Evolutionary conservation across 1,140 invertebrate species (phyloP).

Genomic region (Drosophila lini): DNA sequence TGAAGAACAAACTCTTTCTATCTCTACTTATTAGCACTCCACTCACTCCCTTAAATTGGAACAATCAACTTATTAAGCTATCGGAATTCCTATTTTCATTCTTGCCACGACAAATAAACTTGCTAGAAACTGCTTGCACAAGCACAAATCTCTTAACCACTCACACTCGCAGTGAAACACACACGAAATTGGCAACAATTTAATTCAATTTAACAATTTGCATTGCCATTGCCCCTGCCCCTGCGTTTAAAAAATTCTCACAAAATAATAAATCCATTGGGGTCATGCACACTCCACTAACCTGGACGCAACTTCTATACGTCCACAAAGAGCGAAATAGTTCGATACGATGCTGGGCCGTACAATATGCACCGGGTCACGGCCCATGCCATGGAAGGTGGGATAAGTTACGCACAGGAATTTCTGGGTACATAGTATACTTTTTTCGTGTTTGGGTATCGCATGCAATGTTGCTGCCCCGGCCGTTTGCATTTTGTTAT

Average conservation of each 20-base stretch:
- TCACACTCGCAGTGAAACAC: slow-evolving; percentile 2
- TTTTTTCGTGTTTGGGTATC: slow-evolving; percentile 10
- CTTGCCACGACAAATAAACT: slow-evolving; percentile 20
- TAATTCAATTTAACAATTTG: slow-evolving; percentile 76
- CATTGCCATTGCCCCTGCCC: slow-evolving; percentile 10
- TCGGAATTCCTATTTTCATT: slow-evolving; percentile 11
- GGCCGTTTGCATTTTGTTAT: slow-evolving; percentile 54
- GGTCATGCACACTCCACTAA: slow-evolving; percentile 49
- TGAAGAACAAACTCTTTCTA: not conserved
- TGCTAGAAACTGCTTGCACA: slow-evolving; percentile 12
- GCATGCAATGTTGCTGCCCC: slow-evolving; percentile 33
- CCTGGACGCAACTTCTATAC: slow-evolving; percentile 25
- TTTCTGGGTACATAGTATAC: slow-evolving; percentile 26
- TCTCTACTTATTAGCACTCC: no score
- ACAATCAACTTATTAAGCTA: slow-evolving; percentile 9
- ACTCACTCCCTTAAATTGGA: not conserved
- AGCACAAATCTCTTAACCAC: slow-evolving; percentile 36
- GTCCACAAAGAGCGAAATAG: slow-evolving; percentile 5
- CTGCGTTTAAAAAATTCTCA: slow-evolving; percentile 62
- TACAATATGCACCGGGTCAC: slow-evolving; percentile 36
- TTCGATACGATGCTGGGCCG: slow-evolving; percentile 16
- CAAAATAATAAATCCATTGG: slow-evolving; percentile 76
- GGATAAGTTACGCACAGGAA: slow-evolving; percentile 48
- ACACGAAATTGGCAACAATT: slow-evolving; percentile 69
- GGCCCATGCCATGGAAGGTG: slow-evolving; percentile 9